Evolutionary conservation across 2,113 vertebrate species (phyloP).

Genomic region (Rhinolophus ferrumequinum): DNA sequence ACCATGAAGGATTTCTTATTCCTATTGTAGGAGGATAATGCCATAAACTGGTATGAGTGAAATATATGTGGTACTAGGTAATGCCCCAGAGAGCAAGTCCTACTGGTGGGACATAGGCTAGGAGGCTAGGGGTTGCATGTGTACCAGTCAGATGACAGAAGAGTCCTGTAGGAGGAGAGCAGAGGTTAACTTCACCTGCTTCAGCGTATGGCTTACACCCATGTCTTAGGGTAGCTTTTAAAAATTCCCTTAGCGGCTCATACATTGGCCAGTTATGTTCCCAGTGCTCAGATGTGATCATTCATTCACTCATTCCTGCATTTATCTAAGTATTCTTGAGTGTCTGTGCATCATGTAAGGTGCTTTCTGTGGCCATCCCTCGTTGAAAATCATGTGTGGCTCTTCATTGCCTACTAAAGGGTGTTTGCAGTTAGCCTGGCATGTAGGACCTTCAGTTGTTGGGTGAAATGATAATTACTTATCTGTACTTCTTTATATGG

Average conservation of each 20-base stretch:
- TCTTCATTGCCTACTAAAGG: neutral
- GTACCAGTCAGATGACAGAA: neutral
- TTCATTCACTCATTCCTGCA: neutral
- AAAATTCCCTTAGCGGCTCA: neutral
- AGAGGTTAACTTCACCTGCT: neutral
- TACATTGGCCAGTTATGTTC: neutral
- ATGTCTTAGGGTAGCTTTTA: neutral
- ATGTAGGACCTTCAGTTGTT: neutral
- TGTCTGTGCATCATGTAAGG: neutral
- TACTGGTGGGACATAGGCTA: neutral
- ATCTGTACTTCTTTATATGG: neutral
- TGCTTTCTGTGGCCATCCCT: neutral
- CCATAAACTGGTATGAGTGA: neutral
- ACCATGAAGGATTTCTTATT: neutral
- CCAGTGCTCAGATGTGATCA: neutral
- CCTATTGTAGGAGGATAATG: constrained; percentile 9
- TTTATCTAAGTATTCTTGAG: constrained; percentile 39
- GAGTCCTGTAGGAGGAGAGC: neutral
- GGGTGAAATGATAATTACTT: neutral
- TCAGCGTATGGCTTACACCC: neutral
- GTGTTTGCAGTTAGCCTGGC: neutral
- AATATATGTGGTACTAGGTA: neutral
- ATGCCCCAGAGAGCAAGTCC: neutral
- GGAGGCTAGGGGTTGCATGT: neutral
- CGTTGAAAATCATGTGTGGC: neutral